Percentiles rank a stretch among this genome's conserved stretches.
Evolutionary conservation across 2,888 invertebrate genomes (phyloP).

Genomic region (Imbricaverruca yamaguchii): DNA sequence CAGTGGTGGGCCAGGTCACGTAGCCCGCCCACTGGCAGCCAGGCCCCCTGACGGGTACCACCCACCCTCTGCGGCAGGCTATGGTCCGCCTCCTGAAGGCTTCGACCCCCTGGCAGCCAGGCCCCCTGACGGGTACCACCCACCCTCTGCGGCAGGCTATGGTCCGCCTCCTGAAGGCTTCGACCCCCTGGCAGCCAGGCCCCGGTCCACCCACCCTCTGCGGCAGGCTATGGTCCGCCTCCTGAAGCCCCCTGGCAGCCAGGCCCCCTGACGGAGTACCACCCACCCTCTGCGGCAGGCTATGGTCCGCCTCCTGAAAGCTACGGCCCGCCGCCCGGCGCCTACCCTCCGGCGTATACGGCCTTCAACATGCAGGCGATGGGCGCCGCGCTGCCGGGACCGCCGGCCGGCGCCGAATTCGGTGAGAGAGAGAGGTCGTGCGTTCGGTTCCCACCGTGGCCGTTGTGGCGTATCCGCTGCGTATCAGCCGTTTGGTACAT

Average conservation of each 20-base stretch:
- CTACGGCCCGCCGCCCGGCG: not conserved
- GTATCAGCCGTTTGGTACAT: not conserved
- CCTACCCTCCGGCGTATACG: not conserved
- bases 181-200: not conserved
- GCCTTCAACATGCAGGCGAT: conserved; percentile 25
- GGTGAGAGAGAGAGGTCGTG: not conserved
- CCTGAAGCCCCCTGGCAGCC: not conserved
- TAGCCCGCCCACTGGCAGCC: not conserved
- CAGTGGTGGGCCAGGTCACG: not conserved
- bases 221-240: not conserved
- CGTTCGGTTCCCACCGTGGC: too few species aligned
- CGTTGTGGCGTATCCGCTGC: too few species aligned
- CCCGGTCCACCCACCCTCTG: not conserved
- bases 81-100: not conserved
- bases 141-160: not conserved
- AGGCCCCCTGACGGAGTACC: not conserved
- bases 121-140: not conserved
- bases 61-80: not conserved
- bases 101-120: not conserved
- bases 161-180: not conserved
- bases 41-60: not conserved
- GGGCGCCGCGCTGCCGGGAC: conserved; percentile 22
- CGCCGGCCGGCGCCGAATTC: not conserved
- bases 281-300: not conserved
- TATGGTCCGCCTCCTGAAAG: not conserved